These are phyloP conservation scores for Rhagophthalmus giganteus DNA, from an alignment of 2,888 invertebrate genomes.

Conservation along the genomic window DNA sequence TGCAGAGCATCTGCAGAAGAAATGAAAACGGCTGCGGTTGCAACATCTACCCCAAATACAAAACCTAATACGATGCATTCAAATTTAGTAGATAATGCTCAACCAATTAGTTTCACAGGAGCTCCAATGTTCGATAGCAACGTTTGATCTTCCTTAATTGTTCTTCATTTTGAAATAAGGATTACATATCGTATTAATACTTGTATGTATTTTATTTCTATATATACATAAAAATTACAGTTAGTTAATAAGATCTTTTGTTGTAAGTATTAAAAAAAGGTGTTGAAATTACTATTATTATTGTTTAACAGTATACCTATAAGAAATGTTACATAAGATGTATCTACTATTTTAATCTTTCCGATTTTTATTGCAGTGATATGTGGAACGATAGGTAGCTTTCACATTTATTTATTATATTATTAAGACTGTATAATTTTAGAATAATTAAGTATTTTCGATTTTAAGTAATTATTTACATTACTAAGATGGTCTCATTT, in stretches of 20 bases:
- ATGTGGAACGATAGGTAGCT: background rate
- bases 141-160: conserved; percentile 57
- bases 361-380: background rate
- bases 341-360: background rate
- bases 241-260: background rate
- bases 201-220: conserved; percentile 1
- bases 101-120: conserved; percentile 75
- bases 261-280: background rate
- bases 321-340: background rate
- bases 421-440: conserved; percentile 26
- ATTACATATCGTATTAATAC: conserved; percentile 20
- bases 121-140: conserved; percentile 68
- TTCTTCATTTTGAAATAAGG: conserved; percentile 1
- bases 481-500: background rate
- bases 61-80: conserved; percentile 63
- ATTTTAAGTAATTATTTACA: too few species aligned
- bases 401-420: conserved; percentile 19
- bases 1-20: conserved; percentile 77
- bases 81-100: conserved; percentile 79
- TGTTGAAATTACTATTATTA: background rate
- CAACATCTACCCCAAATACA: conserved; percentile 29
- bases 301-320: background rate
- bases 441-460: too few species aligned
- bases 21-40: conserved; percentile 68
- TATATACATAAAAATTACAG: background rate